Evolutionary conservation across 2,113 vertebrate genomes (phyloP).

Genomic region (Urocitellus parryii): DNA sequence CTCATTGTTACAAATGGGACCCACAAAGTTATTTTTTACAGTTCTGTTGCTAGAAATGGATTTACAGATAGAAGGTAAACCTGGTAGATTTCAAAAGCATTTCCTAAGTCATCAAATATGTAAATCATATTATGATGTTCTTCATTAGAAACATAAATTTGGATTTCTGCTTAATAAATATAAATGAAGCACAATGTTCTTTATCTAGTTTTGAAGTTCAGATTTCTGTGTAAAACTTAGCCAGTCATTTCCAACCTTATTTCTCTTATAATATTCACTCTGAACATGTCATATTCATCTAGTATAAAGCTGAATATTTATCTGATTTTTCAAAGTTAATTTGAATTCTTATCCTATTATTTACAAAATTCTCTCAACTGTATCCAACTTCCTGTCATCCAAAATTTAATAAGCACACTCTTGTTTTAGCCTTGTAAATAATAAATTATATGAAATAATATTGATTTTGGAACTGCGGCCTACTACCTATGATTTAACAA

Average conservation of each 20-base stretch:
- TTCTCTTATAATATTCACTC: not conserved
- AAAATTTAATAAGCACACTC: conserved; percentile 3
- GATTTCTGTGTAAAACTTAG: not conserved
- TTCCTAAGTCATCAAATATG: conserved; percentile 35
- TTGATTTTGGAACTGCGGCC: not conserved
- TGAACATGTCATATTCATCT: conserved; percentile 41
- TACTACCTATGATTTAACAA: not conserved
- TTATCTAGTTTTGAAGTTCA: not conserved
- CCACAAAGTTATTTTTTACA: not conserved
- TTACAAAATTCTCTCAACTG: not conserved
- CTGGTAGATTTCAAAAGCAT: conserved; percentile 14
- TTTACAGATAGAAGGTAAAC: conserved; percentile 4
- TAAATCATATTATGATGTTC: not conserved
- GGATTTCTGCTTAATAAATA: not conserved
- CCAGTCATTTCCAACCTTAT: not conserved
- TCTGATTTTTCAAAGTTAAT: conserved; percentile 46
- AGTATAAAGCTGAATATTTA: conserved; percentile 28
- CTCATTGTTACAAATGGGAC: not conserved
- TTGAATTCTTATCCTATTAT: conserved; percentile 14
- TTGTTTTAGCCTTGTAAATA: not conserved
- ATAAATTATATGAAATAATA: conserved; percentile 12
- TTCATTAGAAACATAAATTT: conserved; percentile 25
- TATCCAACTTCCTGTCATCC: not conserved
- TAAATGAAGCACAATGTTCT: not conserved
- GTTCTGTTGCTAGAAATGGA: not conserved